Evolutionary conservation across 2,113 vertebrate species (phyloP), one percentile per base, ranked within the genome.

Genomic region (Spilogale gracilis): DNA sequence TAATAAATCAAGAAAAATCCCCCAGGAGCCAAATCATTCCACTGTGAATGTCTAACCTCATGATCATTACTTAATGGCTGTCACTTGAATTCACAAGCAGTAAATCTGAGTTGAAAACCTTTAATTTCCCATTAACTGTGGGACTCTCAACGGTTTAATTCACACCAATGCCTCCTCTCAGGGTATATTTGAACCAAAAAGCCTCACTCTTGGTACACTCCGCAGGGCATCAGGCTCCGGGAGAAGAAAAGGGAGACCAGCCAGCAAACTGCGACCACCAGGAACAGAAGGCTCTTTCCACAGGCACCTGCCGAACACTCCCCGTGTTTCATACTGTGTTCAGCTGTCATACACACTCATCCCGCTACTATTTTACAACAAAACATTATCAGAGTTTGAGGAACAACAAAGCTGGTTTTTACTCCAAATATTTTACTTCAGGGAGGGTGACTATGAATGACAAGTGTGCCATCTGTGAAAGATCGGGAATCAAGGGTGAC

Each of bases 371-470:
- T 90, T 65, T 87, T 82, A 65, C 91, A 85, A 97, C 67, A 69
- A 90, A 95, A 83, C 80, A 90, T 65, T 88, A 78, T 74, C 94
- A 94, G 79, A 50, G 20, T 63, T 54, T 71, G 45, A 82, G 45
- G 43, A 69, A 63, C 83, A 96, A 81, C 84, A 96, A 16, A 54
- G 58, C 58, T 76, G 23, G 27, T n/a, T 81, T 95, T 92, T 78
- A 43, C 71, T 88, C 69, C 45, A 88, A 95, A 92, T 95, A 92
- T 84, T 98, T 98, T 91, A 92, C 58, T 78, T 86, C 78, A 27
- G 3, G 1, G 52, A n/a, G 60, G n/a, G 58, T 0, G 1, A 84
- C 38, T 5, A 73, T 63, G 94, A 97, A 96, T 50, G 63, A 56
- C 87, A 92, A 80, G 63, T 23, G 20, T 25, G 6, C 87, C 74